Conservation (phyloP, 1,140 invertebrate species). For the Orussus abietinus region DNA sequence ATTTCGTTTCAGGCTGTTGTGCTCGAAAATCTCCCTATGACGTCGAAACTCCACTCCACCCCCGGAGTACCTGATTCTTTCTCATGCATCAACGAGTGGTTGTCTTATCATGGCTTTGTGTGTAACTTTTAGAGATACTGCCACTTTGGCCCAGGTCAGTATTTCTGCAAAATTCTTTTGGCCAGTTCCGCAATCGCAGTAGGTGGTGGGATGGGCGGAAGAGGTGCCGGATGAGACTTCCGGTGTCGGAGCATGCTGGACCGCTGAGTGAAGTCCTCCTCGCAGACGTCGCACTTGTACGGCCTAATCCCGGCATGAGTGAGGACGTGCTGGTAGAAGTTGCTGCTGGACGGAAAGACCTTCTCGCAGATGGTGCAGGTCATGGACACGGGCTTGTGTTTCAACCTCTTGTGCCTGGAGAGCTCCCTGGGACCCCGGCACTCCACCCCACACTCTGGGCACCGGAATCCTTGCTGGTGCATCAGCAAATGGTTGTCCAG, state of each 20-base stretch:
- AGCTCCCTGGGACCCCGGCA: constrained; percentile 48
- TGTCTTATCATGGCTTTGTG: constrained; percentile 37
- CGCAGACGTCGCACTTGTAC: constrained; percentile 54
- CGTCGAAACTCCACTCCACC: constrained; percentile 42
- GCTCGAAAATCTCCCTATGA: constrained; percentile 52
- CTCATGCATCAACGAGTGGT: constrained; percentile 51
- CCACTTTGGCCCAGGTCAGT: no score
- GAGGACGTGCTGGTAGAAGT: constrained; percentile 54
- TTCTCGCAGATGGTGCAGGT: constrained; percentile 56
- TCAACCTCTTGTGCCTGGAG: constrained; percentile 55
- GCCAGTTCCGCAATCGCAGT: constrained; percentile 24
- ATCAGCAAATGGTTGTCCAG: constrained; percentile 48
- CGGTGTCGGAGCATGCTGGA: constrained; percentile 32
- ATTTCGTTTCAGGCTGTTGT: constrained; percentile 55
- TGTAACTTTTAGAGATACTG: no score
- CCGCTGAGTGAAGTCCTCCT: constrained; percentile 36
- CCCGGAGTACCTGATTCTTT: constrained; percentile 19
- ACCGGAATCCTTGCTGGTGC: constrained; percentile 37
- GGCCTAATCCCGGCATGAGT: constrained; percentile 64
- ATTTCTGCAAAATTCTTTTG: constrained; percentile 18
- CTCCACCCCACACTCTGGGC: constrained; percentile 33
- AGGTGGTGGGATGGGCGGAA: neutral
- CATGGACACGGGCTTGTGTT: constrained; percentile 54
- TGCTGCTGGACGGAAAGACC: constrained; percentile 27
- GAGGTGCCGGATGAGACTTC: constrained; percentile 23